A percentile compares a stretch with the other conserved stretches of the same genome.
phyloP scores from a whole-genome alignment of 2,113 vertebrate genomes.

The Morphnarchus princeps region DNA sequence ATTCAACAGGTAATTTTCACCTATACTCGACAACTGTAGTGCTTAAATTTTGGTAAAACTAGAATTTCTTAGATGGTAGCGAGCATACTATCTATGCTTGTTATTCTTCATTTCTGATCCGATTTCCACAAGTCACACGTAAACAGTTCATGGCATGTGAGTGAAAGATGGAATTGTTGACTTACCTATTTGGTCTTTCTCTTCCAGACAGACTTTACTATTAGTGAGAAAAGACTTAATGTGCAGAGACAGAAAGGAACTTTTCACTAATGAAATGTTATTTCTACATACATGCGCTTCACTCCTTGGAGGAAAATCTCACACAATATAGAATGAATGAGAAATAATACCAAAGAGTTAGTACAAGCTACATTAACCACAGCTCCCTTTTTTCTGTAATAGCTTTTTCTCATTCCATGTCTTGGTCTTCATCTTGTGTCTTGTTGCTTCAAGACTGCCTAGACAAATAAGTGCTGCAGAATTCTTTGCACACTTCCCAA shows the following conservation, averaged over 20 bases:
- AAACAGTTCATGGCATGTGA: not conserved
- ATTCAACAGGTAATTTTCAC: not conserved
- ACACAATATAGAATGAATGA: not conserved
- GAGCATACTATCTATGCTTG: not conserved
- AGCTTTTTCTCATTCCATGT: not conserved
- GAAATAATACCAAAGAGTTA: not conserved
- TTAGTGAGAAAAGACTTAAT: not conserved
- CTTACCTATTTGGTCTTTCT: slow-evolving; percentile 32
- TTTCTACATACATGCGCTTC: not conserved
- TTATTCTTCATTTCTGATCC: not conserved
- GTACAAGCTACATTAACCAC: not conserved
- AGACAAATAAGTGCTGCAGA: not conserved
- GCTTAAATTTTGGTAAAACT: not conserved
- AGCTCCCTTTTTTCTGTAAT: not conserved
- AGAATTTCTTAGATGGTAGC: not conserved
- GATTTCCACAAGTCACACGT: not conserved
- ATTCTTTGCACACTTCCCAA: slow-evolving; percentile 1
- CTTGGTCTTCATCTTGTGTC: slow-evolving; percentile 3
- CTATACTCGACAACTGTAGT: not conserved
- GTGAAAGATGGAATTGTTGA: not conserved
- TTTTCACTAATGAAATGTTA: not conserved
- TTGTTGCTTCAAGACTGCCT: slow-evolving; percentile 32
- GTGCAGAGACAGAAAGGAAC: not conserved
- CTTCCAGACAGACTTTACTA: not conserved
- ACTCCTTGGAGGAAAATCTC: not conserved